Conservation (phyloP, 1,140 invertebrate genomes). For the Lasioglossum baleicum region DNA sequence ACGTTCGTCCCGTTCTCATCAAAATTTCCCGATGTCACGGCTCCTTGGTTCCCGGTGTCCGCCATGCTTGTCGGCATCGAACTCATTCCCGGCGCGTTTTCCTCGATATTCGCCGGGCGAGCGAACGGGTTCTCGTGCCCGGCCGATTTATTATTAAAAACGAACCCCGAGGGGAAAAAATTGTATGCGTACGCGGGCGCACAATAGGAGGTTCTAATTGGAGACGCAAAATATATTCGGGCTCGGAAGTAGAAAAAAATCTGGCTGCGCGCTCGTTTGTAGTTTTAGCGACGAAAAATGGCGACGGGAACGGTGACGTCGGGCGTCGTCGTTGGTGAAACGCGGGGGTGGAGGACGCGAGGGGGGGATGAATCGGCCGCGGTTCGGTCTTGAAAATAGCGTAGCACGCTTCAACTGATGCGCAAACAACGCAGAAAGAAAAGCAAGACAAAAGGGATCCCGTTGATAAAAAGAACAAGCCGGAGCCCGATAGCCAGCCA, state of each 20-base stretch:
- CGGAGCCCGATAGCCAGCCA: slow-evolving; percentile 25
- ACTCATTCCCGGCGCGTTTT: too few species aligned
- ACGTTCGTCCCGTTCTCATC: too few species aligned
- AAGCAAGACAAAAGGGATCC: slow-evolving; percentile 29
- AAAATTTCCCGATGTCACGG: too few species aligned
- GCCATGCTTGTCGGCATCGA: too few species aligned
- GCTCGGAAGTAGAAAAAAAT: background rate
- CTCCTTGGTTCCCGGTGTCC: too few species aligned
- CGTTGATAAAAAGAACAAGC: slow-evolving; percentile 27
- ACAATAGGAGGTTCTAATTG: slow-evolving; percentile 5
- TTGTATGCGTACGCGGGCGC: background rate
- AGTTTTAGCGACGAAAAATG: background rate
- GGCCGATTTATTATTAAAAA: slow-evolving; percentile 8
- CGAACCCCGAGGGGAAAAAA: background rate
- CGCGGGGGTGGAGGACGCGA: too few species aligned
- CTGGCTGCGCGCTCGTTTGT: background rate
- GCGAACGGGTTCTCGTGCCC: background rate
- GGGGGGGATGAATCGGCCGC: too few species aligned
- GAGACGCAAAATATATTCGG: slow-evolving; percentile 10
- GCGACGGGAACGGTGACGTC: background rate
- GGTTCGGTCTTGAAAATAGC: slow-evolving; percentile 20
- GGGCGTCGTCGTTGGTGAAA: too few species aligned
- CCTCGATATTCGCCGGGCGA: too few species aligned
- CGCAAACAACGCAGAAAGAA: slow-evolving; percentile 19
- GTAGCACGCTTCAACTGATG: slow-evolving; percentile 24